Conservation (phyloP, 2,797 vertebrate genomes). For the Acipenser transmontanus region DNA sequence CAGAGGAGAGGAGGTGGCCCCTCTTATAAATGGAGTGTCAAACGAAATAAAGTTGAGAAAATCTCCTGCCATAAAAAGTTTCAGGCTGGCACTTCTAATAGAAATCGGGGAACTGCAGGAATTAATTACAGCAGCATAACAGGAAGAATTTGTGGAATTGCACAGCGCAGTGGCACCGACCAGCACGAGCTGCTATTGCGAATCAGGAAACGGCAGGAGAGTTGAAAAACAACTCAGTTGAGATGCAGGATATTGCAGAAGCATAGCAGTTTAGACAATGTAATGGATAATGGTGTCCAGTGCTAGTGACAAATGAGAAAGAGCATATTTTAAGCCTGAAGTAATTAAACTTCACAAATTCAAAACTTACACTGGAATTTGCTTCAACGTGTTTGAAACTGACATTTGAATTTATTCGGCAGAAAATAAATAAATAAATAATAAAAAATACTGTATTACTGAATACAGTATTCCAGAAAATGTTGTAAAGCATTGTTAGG, state of each 20-base stretch:
- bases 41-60: conserved; percentile 58
- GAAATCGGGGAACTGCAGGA: conserved; percentile 60
- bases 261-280: conserved; percentile 48
- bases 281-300: conserved; percentile 56
- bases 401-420: too few species aligned
- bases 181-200: conserved; percentile 54
- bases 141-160: conserved; percentile 72
- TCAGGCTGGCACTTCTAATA: conserved; percentile 64
- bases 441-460: too few species aligned
- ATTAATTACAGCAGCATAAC: conserved; percentile 70
- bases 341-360: conserved; percentile 37
- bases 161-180: conserved; percentile 62
- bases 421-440: too few species aligned
- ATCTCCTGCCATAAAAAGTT: conserved; percentile 59
- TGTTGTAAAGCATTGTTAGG: too few species aligned
- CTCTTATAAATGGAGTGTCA: conserved; percentile 74
- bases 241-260: conserved; percentile 62
- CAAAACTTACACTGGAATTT: too few species aligned
- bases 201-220: conserved; percentile 59
- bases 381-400: too few species aligned
- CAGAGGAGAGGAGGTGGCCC: conserved; percentile 50
- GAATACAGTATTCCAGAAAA: too few species aligned
- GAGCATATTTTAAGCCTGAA: conserved; percentile 50
- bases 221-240: conserved; percentile 54
- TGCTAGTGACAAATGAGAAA: conserved; percentile 56